Conservation (phyloP, 2,797 vertebrate genomes). For the Eulemur rubriventer region DNA sequence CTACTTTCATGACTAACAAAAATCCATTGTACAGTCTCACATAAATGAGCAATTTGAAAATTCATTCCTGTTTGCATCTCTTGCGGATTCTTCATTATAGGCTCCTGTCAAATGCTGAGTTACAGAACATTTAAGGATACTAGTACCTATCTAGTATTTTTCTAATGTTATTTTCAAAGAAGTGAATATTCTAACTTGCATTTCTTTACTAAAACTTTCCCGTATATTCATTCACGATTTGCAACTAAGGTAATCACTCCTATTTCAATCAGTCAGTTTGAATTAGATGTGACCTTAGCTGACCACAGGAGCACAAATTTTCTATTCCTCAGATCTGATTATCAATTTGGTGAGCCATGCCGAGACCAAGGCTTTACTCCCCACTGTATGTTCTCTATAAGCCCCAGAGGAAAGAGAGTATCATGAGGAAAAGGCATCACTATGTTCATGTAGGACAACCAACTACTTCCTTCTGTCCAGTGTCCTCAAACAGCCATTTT, state of each 20-base stretch:
- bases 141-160: neutral
- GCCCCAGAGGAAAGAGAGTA: neutral
- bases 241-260: neutral
- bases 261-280: neutral
- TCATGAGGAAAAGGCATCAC: neutral
- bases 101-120: neutral
- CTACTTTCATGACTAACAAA: neutral
- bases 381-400: neutral
- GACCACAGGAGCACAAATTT: neutral
- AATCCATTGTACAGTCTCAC: neutral
- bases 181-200: neutral
- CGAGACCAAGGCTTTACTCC: neutral
- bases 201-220: neutral
- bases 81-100: neutral
- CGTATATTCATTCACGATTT: neutral
- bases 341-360: neutral
- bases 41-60: neutral
- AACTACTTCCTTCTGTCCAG: neutral
- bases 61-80: neutral
- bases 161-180: neutral
- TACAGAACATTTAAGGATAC: neutral
- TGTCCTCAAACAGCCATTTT: no score
- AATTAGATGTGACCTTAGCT: neutral
- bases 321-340: neutral
- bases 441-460: neutral